Evolutionary conservation across 2,113 vertebrate genomes (phyloP).

Genomic region (Rousettus leschenaultii): DNA sequence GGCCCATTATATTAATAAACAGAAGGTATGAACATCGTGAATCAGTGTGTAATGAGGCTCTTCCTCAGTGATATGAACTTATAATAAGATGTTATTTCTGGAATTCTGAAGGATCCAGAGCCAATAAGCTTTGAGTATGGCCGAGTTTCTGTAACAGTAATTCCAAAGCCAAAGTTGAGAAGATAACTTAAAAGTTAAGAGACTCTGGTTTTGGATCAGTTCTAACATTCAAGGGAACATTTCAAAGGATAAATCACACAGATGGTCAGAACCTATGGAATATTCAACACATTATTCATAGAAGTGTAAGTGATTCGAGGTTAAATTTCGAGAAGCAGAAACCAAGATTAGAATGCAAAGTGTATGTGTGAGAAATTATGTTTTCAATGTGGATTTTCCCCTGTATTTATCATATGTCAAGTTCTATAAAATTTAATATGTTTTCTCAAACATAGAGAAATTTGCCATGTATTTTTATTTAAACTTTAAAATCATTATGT

Average conservation of each 20-base stretch:
- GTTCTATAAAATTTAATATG: neutral
- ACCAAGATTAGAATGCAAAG: neutral
- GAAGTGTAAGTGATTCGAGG: conserved; percentile 26
- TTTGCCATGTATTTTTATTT: neutral
- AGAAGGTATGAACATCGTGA: neutral
- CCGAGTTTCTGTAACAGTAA: neutral
- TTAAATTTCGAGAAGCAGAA: neutral
- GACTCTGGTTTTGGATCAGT: neutral
- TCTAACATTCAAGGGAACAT: neutral
- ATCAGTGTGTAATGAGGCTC: neutral
- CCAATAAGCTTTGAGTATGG: neutral
- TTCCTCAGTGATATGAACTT: neutral
- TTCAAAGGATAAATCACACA: conserved; percentile 15
- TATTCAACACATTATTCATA: neutral
- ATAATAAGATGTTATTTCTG: neutral
- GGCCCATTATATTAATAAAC: neutral
- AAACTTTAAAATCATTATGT: neutral
- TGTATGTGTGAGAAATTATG: neutral
- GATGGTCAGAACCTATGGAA: neutral
- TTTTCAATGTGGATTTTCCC: conserved; percentile 24
- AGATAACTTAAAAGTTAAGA: neutral
- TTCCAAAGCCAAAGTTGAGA: neutral
- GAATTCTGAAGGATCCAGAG: neutral
- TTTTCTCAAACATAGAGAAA: neutral
- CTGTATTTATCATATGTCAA: neutral